Base-by-base conservation (phyloP, 2,113 vertebrate species). In the Hippocampus mohnikei region DNA sequence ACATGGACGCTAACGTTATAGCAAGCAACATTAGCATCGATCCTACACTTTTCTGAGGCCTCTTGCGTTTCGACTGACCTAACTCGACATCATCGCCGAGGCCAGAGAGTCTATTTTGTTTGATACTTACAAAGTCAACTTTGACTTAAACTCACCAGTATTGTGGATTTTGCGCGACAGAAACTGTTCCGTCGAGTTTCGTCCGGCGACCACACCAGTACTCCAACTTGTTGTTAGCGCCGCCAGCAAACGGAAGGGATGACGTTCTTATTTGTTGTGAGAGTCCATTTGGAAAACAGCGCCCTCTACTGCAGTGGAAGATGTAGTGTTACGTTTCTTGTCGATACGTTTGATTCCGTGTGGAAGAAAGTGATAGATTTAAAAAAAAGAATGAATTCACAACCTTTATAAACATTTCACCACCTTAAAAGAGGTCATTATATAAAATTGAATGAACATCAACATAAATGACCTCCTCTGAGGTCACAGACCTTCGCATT, bases 171-270 rank as follows among this genome's bases (percentile, higher is more conserved):
- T 50, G 55, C 1, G 15, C 21, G 5, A 73, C 18, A 52, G 13
- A 65, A 66, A 40, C 20, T 20, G 20, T 50, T 21, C 55, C 15
- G 61, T 21, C 67, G 69, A 55, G 52, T 25, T 46, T 60, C 70
- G 67, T 42, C 23, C 29, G 8, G 29, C 29, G 8, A 37, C 29
- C 21, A 25, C 16, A 25, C 4, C 16, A 21, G 61, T 84, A 81
- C 73, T 70, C 67, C 69, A 3, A 48, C 70, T 71, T 67, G 67
- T 71, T 77, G 52, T 69, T 76, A 80, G 72, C 82, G 37, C 46
- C 53, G 23, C 37, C 15, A 18, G 58, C 23, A 13, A n/a, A n/a
- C 72, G n/a, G 18, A 62, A 20, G 6, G 18, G 60, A 40, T 18
- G 60, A 18, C 33, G 13, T 65, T 72, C 59, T 82, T 74, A 64